phyloP scores from a whole-genome alignment of 1,140 invertebrate species.

The Dufourea novaeangliae region DNA sequence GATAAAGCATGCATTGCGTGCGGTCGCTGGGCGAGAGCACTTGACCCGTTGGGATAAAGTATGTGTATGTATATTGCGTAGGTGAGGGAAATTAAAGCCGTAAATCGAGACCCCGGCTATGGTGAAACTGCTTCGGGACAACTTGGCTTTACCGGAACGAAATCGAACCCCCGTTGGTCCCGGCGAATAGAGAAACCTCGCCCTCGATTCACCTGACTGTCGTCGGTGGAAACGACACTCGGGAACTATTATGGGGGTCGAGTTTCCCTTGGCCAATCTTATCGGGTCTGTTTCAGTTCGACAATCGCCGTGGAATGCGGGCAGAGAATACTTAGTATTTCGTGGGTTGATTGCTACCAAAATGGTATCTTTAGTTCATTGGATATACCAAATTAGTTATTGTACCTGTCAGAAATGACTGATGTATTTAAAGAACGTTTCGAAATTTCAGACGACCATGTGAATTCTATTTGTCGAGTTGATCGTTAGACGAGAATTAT shows the following conservation, averaged over 20 bases:
- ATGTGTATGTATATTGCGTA: conserved; percentile 41
- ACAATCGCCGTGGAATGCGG: too few relatives aligned
- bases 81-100: conserved; percentile 55
- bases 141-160: conserved; percentile 8
- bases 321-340: too few relatives aligned
- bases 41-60: conserved; percentile 34
- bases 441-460: too few relatives aligned
- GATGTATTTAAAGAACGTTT: too few relatives aligned
- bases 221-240: not conserved
- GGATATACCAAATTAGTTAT: too few relatives aligned
- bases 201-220: not conserved
- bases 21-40: conserved; percentile 39
- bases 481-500: too few relatives aligned
- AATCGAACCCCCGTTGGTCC: too few relatives aligned
- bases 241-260: not conserved
- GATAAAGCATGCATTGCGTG: conserved; percentile 58
- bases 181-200: not conserved
- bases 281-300: too few relatives aligned
- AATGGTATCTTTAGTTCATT: too few relatives aligned
- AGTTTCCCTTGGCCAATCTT: not conserved
- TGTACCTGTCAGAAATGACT: too few relatives aligned
- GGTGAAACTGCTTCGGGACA: conserved; percentile 11
- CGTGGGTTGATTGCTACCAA: too few relatives aligned
- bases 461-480: too few relatives aligned
- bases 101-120: conserved; percentile 48